These are phyloP conservation scores for Molanna angustata DNA, from an alignment of 2,888 invertebrate species.

Conservation along the genomic window DNA sequence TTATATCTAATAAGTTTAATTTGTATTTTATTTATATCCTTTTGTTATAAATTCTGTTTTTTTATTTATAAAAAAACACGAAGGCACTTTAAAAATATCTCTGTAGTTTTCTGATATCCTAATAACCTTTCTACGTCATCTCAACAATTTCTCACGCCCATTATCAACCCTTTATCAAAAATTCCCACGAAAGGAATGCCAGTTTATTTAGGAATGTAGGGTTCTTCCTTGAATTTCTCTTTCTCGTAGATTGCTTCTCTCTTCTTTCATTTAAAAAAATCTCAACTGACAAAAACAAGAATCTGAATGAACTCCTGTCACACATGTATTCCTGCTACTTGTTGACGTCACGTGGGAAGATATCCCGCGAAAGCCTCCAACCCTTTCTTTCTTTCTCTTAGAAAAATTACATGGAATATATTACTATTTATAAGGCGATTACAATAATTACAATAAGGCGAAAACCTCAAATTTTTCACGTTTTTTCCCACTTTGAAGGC, in stretches of 20 bases:
- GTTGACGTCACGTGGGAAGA: slow-evolving; percentile 54
- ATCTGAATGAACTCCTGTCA: slow-evolving; percentile 7
- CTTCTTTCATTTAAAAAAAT: background rate
- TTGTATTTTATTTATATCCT: too few relatives aligned
- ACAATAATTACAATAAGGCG: too few relatives aligned
- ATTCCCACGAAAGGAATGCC: slow-evolving; percentile 17
- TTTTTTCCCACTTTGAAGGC: too few relatives aligned
- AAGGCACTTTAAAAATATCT: background rate
- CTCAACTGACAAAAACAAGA: background rate
- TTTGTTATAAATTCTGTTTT: too few relatives aligned
- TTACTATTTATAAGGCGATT: too few relatives aligned
- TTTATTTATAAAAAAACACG: too few relatives aligned
- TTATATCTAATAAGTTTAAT: too few relatives aligned
- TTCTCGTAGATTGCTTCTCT: slow-evolving; percentile 21
- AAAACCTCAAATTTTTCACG: too few relatives aligned
- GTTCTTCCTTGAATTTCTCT: slow-evolving; percentile 28
- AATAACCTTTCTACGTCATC: slow-evolving; percentile 42
- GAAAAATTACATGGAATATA: too few relatives aligned
- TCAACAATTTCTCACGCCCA: slow-evolving; percentile 43
- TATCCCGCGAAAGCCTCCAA: too few relatives aligned
- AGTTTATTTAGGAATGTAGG: background rate
- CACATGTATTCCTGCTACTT: slow-evolving; percentile 52
- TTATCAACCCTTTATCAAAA: slow-evolving; percentile 30
- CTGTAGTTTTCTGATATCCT: slow-evolving; percentile 37
- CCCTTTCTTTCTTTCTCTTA: too few relatives aligned